A percentile compares a stretch with the other conserved stretches of the same genome.
Evolutionary conservation across 2,888 invertebrate genomes (phyloP).

Genomic region (Xestia rhomboidea): DNA sequence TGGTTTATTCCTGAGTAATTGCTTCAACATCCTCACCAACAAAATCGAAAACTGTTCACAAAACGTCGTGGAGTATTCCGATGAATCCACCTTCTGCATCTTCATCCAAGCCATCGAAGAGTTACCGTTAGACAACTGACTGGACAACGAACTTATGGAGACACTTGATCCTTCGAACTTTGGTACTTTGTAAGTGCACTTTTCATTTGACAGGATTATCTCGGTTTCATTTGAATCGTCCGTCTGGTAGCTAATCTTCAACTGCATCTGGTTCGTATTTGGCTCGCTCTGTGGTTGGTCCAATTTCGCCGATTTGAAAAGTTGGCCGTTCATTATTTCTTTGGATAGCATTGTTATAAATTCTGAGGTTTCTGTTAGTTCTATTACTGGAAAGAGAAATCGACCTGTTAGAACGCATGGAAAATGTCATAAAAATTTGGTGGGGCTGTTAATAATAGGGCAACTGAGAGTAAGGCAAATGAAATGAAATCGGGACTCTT

Average conservation of each 20-base stretch:
- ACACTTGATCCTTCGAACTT: constrained; percentile 79
- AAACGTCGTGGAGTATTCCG: constrained; percentile 88
- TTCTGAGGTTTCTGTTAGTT: constrained; percentile 90
- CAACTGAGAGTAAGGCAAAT: not conserved
- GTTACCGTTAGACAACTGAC: constrained; percentile 81
- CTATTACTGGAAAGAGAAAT: constrained; percentile 90
- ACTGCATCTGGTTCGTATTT: constrained; percentile 75
- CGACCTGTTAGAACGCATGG: constrained; percentile 3
- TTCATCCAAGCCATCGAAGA: constrained; percentile 89
- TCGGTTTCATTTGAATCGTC: constrained; percentile 82
- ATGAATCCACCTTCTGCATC: constrained; percentile 85
- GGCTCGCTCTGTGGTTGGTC: constrained; percentile 72
- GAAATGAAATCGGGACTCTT: not conserved
- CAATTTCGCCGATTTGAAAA: constrained; percentile 83
- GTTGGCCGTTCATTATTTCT: constrained; percentile 91
- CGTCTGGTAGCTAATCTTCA: constrained; percentile 84
- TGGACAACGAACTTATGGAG: constrained; percentile 82
- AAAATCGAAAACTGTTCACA: constrained; percentile 91
- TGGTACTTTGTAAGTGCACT: constrained; percentile 85
- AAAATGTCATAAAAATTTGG: not conserved
- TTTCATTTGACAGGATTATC: constrained; percentile 83
- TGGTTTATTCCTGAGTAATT: constrained; percentile 91
- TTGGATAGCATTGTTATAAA: constrained; percentile 88
- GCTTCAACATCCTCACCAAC: constrained; percentile 91
- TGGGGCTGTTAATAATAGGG: not conserved